Conservation (phyloP, 2,888 invertebrate species). For the Volucella inflata region DNA sequence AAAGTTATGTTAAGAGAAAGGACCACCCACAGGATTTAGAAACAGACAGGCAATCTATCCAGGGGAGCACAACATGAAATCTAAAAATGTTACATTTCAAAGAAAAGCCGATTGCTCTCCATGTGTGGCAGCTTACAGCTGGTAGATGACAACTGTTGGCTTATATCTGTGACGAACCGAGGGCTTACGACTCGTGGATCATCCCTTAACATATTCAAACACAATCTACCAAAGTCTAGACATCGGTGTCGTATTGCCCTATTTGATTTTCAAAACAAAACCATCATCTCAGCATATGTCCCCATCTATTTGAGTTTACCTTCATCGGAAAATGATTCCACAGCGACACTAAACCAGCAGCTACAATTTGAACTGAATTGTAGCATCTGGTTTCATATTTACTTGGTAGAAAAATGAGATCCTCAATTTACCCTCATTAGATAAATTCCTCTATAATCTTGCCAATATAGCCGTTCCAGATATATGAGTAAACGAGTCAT, state of each 20-base stretch:
- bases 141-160: too few species aligned
- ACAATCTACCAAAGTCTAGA: constrained; percentile 33
- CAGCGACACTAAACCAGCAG: too few species aligned
- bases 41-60: background rate
- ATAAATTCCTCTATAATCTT: constrained; percentile 14
- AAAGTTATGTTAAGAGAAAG: background rate
- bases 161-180: too few species aligned
- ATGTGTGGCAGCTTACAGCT: background rate
- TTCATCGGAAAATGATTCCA: background rate
- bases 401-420: background rate
- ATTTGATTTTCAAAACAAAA: background rate
- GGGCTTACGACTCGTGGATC: too few species aligned
- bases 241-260: constrained; percentile 24
- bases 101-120: constrained; percentile 4
- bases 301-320: background rate
- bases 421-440: constrained; percentile 31
- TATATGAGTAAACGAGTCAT: constrained; percentile 15
- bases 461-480: constrained; percentile 7
- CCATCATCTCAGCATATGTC: background rate
- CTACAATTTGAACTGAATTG: background rate
- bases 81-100: background rate
- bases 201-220: constrained; percentile 21
- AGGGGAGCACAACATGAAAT: background rate
- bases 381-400: constrained; percentile 19
- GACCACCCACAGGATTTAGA: background rate